Percentiles rank a stretch among this genome's conserved stretches.
These are phyloP conservation scores for Drosophila repletoides DNA, from an alignment of 1,140 invertebrate species.

Conservation along the genomic window DNA sequence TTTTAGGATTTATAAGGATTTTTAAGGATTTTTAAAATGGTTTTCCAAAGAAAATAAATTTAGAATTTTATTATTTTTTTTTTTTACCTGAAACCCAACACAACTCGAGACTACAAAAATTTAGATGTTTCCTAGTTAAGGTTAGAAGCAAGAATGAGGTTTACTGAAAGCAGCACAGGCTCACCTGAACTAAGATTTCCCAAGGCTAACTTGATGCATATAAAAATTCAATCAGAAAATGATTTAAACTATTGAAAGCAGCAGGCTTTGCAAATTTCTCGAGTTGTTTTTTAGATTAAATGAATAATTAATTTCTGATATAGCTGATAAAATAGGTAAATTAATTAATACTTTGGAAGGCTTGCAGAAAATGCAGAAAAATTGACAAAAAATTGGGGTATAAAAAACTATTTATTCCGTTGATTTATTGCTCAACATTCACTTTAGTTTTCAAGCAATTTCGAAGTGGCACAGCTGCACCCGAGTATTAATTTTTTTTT, in stretches of 20 bases:
- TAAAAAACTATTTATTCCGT: neutral
- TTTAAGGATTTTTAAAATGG: no score
- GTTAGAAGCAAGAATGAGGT: slow-evolving; percentile 19
- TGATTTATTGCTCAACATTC: neutral
- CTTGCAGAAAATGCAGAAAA: no score
- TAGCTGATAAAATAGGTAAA: no score
- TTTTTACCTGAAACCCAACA: slow-evolving; percentile 16
- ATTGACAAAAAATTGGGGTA: no score
- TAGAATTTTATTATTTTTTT: neutral
- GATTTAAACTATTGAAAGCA: no score
- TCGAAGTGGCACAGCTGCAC: neutral
- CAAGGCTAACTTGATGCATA: neutral
- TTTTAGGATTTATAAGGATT: neutral
- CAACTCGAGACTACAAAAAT: slow-evolving; percentile 38
- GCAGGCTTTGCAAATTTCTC: no score
- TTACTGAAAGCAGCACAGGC: neutral
- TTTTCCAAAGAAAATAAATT: no score
- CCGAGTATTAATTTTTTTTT: neutral
- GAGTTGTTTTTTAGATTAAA: no score
- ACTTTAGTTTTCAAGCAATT: no score
- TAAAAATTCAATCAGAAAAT: no score
- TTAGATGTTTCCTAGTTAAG: slow-evolving; percentile 15
- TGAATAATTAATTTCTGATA: no score
- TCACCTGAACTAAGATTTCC: neutral
- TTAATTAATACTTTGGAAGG: no score